A percentile compares a stretch with the other conserved stretches of the same genome.
phyloP scores from a whole-genome alignment of 2,888 invertebrate species.

The Pyrrhia umbra region DNA sequence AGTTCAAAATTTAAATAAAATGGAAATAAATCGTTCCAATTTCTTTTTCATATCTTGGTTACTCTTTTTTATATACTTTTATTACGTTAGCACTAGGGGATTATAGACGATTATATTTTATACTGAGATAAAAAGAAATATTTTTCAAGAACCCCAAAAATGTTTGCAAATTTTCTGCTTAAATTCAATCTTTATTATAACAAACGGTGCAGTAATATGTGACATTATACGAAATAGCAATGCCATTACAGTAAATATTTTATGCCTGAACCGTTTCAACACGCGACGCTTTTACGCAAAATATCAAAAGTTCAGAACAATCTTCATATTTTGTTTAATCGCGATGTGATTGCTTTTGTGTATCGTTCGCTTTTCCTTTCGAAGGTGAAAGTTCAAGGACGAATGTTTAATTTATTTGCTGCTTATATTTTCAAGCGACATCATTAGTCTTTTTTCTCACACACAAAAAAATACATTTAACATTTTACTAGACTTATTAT shows the following conservation, averaged over 20 bases:
- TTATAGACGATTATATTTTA: too few relatives aligned
- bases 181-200: conserved; percentile 14
- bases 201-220: conserved; percentile 22
- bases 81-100: too few relatives aligned
- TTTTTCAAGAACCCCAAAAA: conserved; percentile 8
- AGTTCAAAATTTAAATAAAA: too few relatives aligned
- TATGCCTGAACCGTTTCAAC: conserved; percentile 32
- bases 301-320: conserved; percentile 63
- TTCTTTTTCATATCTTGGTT: too few relatives aligned
- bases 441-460: background rate
- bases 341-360: conserved; percentile 53
- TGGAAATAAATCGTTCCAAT: too few relatives aligned
- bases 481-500: background rate
- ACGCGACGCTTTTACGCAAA: conserved; percentile 60
- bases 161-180: conserved; percentile 42
- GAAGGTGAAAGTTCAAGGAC: conserved; percentile 46
- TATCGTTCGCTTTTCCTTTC: conserved; percentile 23
- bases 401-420: background rate
- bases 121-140: too few relatives aligned
- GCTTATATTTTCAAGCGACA: too few relatives aligned
- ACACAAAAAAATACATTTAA: background rate
- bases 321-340: conserved; percentile 53
- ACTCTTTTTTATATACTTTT: too few relatives aligned
- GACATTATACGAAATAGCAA: conserved; percentile 39
- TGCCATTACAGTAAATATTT: conserved; percentile 38